Conservation (phyloP, 2,888 invertebrate genomes). For the Pemphredon lugubris region DNA sequence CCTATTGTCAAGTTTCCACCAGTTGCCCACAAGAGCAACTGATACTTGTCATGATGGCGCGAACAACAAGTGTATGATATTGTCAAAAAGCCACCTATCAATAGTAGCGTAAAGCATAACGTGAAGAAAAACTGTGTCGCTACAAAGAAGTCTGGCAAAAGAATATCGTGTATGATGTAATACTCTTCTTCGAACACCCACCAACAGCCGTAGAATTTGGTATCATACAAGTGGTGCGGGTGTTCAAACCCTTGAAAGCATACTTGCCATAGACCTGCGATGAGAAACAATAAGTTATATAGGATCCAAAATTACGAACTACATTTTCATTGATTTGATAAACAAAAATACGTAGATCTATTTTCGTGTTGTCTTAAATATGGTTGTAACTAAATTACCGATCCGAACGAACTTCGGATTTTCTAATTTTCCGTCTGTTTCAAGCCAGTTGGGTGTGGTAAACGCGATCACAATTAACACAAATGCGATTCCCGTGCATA, state of each 20-base stretch:
- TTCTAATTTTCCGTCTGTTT: slow-evolving; percentile 91
- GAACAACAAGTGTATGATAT: slow-evolving; percentile 88
- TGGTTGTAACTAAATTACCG: slow-evolving; percentile 84
- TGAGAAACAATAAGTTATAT: not conserved
- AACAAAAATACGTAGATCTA: not conserved
- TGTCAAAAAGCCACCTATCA: slow-evolving; percentile 89
- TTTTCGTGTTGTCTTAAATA: not conserved
- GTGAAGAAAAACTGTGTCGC: slow-evolving; percentile 97
- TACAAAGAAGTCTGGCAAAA: slow-evolving; percentile 95
- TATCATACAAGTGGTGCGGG: slow-evolving; percentile 92
- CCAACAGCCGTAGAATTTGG: slow-evolving; percentile 93
- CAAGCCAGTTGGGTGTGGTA: slow-evolving; percentile 97
- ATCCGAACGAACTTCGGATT: slow-evolving; percentile 91
- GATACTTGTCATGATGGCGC: slow-evolving; percentile 89
- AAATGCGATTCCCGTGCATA: slow-evolving; percentile 90
- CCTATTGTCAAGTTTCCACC: slow-evolving; percentile 88
- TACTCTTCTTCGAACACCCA: slow-evolving; percentile 99
- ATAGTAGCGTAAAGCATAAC: slow-evolving; percentile 90
- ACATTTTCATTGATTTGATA: too few relatives aligned
- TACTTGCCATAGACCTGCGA: slow-evolving; percentile 95
- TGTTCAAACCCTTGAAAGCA: slow-evolving; percentile 95
- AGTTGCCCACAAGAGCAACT: slow-evolving; percentile 87
- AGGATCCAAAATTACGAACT: too few relatives aligned
- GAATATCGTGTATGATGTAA: slow-evolving; percentile 94
- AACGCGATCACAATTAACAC: slow-evolving; percentile 93